These are phyloP conservation scores for Tholera decimalis DNA, from an alignment of 2,888 invertebrate genomes.

Conservation along the genomic window DNA sequence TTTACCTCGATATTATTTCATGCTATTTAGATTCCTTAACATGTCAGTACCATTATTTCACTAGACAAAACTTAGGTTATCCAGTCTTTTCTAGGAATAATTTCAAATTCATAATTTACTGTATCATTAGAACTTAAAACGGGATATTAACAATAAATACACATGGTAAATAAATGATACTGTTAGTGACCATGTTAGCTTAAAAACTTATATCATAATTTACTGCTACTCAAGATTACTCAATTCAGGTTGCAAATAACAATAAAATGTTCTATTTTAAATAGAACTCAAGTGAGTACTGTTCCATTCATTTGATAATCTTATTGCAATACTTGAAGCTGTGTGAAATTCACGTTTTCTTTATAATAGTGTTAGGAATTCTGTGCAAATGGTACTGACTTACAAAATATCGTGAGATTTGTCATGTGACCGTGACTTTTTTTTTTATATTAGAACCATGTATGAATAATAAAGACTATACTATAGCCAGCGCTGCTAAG, in stretches of 20 bases:
- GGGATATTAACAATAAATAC: too few relatives aligned
- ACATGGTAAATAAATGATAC: too few relatives aligned
- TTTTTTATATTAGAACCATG: slow-evolving; percentile 21
- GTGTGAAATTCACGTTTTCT: slow-evolving; percentile 58
- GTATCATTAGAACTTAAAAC: too few relatives aligned
- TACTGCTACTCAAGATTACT: slow-evolving; percentile 1
- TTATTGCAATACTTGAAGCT: slow-evolving; percentile 35
- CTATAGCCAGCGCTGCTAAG: background rate
- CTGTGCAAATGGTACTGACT: slow-evolving; percentile 21
- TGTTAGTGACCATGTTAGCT: too few relatives aligned
- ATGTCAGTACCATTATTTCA: background rate
- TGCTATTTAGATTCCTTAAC: background rate
- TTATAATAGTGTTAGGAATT: slow-evolving; percentile 45
- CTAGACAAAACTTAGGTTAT: background rate
- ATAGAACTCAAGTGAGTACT: slow-evolving; percentile 4
- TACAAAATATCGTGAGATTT: slow-evolving; percentile 53
- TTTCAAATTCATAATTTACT: slow-evolving; percentile 4
- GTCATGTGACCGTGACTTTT: slow-evolving; percentile 52
- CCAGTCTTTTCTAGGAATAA: background rate
- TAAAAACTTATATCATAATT: too few relatives aligned
- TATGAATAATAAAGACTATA: slow-evolving; percentile 19
- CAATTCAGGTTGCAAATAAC: slow-evolving; percentile 12
- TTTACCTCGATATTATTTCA: too few relatives aligned
- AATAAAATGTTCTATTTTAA: too few relatives aligned
- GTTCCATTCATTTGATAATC: slow-evolving; percentile 26